Evolutionary conservation across 2,113 vertebrate genomes (phyloP).

Genomic region (Perca fluviatilis): DNA sequence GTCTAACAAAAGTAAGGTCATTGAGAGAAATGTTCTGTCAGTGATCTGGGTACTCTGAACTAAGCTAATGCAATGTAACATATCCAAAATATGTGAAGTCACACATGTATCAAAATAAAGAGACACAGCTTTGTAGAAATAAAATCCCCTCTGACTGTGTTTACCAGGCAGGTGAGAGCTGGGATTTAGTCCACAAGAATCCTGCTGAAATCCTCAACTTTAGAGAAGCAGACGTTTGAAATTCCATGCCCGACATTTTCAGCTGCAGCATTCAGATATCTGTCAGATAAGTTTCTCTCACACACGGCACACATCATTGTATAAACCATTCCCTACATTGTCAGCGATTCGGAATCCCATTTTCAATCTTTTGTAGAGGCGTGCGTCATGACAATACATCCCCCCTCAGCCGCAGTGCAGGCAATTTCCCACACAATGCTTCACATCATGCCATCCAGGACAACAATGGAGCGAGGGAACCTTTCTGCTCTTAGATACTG

Average conservation of each 20-base stretch:
- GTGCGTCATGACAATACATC: conserved; percentile 43
- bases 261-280: conserved; percentile 27
- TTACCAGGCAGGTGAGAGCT: conserved; percentile 19
- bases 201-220: conserved; percentile 24
- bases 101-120: conserved; percentile 7
- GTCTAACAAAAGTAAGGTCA: conserved; percentile 29
- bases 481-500: conserved; percentile 28
- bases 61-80: conserved; percentile 4
- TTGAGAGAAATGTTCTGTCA: conserved; percentile 6
- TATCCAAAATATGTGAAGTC: conserved; percentile 1
- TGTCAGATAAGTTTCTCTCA: conserved; percentile 37
- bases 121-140: conserved; percentile 15
- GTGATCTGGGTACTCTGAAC: conserved; percentile 6
- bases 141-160: conserved; percentile 13
- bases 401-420: conserved; percentile 35
- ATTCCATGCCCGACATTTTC: conserved; percentile 27
- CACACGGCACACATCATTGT: conserved; percentile 6
- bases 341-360: conserved; percentile 62
- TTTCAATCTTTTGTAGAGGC: conserved; percentile 64
- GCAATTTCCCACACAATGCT: conserved; percentile 70
- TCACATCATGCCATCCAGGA: conserved; percentile 59
- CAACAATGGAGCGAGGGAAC: conserved; percentile 47
- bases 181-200: conserved; percentile 24
- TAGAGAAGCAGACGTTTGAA: background rate
- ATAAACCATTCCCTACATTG: conserved; percentile 44